Percentiles rank a stretch among this genome's conserved stretches.
Conservation (phyloP, 2,113 vertebrate species). For the Phyllostomus hastatus region DNA sequence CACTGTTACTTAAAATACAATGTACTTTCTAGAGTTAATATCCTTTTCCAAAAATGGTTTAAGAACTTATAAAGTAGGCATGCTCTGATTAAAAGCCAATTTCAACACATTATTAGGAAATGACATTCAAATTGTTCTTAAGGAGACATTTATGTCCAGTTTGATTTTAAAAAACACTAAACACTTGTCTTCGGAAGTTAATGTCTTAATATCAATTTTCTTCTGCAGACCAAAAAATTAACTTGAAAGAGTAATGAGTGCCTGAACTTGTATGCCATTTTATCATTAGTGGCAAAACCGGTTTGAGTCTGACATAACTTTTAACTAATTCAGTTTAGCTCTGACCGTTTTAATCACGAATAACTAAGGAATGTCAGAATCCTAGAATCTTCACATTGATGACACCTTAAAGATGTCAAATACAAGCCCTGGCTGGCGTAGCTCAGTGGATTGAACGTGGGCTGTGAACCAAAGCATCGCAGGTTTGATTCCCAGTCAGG, state of each 20-base stretch:
- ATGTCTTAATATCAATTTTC: not conserved
- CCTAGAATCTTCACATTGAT: not conserved
- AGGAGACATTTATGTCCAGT: not conserved
- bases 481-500: too few species aligned
- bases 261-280: not conserved
- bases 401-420: not conserved
- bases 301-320: not conserved
- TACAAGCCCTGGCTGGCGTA: too few species aligned
- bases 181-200: not conserved
- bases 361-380: not conserved
- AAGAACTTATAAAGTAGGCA: not conserved
- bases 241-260: not conserved
- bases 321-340: not conserved
- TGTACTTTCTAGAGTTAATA: not conserved
- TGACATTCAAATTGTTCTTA: conserved; percentile 18
- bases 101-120: not conserved
- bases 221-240: not conserved
- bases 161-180: not conserved
- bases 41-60: not conserved
- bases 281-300: not conserved
- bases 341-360: not conserved
- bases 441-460: too few species aligned
- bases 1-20: not conserved
- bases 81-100: not conserved
- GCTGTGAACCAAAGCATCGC: too few species aligned